Base-by-base conservation (phyloP, 35 echinoderm and acorn worm species). In the Apostichopus californicus region DNA sequence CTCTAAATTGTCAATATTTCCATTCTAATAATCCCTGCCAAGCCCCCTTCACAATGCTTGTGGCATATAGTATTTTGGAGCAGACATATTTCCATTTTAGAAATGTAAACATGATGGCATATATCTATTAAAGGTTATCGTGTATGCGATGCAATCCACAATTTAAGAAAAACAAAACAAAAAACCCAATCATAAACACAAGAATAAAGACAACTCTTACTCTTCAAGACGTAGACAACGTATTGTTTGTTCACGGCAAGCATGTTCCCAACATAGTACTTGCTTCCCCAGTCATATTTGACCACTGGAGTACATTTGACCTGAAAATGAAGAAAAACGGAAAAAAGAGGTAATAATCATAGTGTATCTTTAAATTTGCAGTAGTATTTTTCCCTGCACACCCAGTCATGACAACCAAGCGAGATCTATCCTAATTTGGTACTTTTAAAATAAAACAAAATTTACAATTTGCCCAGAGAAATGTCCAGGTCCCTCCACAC, bases 201-300 rank as follows among this genome's bases (percentile, higher is more conserved):
- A 46, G 3, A 3, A 46, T 46, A 46, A 46, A 3, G 34, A 46
- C 34, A 46, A 46, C 34, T 84, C 92, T 98, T 93, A 98, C 96
- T 78, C 86, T 94, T 96, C 34, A 98, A 90, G 68, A 95, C 93
- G 75, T 98, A 98, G 1, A 95, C 96, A 57, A 98, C 54, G 59
- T 94, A 98, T 18, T 87, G 78, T 63, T 87, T 92, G 87, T 96
- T 98, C 70, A 98, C 94, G 6, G 96, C 94, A n/a, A 98, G 90
- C 3, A 98, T 86, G 66, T 98, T 96, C 25, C 96, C 96, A 25
- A 90, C 80, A 91, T 98, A 98, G 79, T 98, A 98, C 68, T 95
- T 98, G 55, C 91, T 86, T 72, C 96, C 96, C 96, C 96, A 98
- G 79, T 98, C 96, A 83, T 98, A 98, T 57, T 98, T 98, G n/a